These are phyloP conservation scores for Sinhomidia bicolor DNA, from an alignment of 2,888 invertebrate species.

Conservation along the genomic window DNA sequence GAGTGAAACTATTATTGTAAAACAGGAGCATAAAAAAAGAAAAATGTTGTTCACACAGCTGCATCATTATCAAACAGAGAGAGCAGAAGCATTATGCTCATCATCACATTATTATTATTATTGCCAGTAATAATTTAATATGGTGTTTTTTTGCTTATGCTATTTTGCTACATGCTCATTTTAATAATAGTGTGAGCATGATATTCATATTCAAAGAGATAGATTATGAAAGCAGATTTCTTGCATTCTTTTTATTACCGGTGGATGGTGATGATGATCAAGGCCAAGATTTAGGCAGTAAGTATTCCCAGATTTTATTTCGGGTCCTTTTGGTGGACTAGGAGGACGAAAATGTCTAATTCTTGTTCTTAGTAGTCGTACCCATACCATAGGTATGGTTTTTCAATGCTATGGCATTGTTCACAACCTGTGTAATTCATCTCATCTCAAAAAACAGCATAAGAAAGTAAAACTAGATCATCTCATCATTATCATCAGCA, in stretches of 20 bases:
- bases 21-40: slow-evolving; percentile 59
- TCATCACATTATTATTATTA: slow-evolving; percentile 41
- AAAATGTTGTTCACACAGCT: slow-evolving; percentile 28
- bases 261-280: slow-evolving; percentile 5
- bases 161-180: slow-evolving; percentile 48
- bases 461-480: slow-evolving; percentile 20
- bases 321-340: neutral
- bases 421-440: slow-evolving; percentile 21
- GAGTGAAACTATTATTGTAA: slow-evolving; percentile 38
- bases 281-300: neutral
- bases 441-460: too few species aligned
- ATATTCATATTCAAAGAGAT: neutral
- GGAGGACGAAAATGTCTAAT: slow-evolving; percentile 12
- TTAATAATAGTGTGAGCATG: slow-evolving; percentile 44
- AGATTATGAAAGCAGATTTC: neutral
- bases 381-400: neutral
- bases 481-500: too few species aligned
- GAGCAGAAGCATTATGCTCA: slow-evolving; percentile 23
- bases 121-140: slow-evolving; percentile 53
- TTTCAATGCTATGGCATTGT: neutral
- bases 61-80: neutral
- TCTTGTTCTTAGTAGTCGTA: slow-evolving; percentile 16
- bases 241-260: neutral
- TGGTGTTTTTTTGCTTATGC: neutral
- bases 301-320: slow-evolving; percentile 4